Evolutionary conservation across 2,113 vertebrate species (phyloP).

Genomic region (Solea senegalensis): DNA sequence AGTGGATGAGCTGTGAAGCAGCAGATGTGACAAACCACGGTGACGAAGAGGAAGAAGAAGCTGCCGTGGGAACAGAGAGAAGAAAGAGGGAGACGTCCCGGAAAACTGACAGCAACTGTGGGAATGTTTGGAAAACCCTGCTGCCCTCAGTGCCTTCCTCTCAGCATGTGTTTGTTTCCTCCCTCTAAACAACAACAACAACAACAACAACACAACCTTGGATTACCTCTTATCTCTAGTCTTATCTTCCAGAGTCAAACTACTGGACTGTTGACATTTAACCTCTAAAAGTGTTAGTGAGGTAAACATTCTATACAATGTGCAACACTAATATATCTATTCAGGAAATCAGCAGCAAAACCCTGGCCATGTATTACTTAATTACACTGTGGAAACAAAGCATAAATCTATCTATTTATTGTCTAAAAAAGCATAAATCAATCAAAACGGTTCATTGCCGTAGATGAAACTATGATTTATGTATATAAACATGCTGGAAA

Average conservation of each 20-base stretch:
- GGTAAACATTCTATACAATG: too few species aligned
- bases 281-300: not conserved
- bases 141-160: not conserved
- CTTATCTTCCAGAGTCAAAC: too few species aligned
- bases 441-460: too few species aligned
- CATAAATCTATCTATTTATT: too few species aligned
- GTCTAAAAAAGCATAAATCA: too few species aligned
- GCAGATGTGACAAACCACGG: slow-evolving; percentile 51
- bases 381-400: too few species aligned
- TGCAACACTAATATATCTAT: too few species aligned
- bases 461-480: too few species aligned
- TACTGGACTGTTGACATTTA: slow-evolving; percentile 35
- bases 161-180: slow-evolving; percentile 31
- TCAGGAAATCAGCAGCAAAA: too few species aligned
- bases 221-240: not conserved
- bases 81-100: slow-evolving; percentile 1
- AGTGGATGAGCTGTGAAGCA: slow-evolving; percentile 7
- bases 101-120: slow-evolving; percentile 51
- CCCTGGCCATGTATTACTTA: too few species aligned
- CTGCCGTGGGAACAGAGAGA: slow-evolving; percentile 46
- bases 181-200: slow-evolving; percentile 20
- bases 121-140: slow-evolving; percentile 59
- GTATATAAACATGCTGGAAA: too few species aligned
- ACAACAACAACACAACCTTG: not conserved
- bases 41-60: slow-evolving; percentile 7